Conservation (phyloP, 2,888 invertebrate species). For the Pollenia labialis region DNA sequence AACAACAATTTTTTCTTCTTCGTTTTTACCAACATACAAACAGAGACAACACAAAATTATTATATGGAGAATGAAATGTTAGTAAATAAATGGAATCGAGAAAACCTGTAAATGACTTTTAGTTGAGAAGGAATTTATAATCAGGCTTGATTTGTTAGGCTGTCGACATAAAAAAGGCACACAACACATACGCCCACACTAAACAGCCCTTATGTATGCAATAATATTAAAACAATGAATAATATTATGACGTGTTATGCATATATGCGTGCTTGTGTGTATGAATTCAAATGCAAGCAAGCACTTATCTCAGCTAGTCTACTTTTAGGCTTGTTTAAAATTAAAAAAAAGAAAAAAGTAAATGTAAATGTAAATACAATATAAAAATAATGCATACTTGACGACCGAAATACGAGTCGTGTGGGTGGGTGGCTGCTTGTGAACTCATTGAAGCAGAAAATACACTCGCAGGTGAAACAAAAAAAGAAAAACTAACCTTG, state of each 20-base stretch:
- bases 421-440: constrained; percentile 2
- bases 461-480: constrained; percentile 61
- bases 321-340: constrained; percentile 34
- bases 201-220: constrained; percentile 57
- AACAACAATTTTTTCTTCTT: constrained; percentile 19
- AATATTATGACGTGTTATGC: constrained; percentile 31
- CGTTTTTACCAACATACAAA: background rate
- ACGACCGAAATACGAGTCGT: background rate
- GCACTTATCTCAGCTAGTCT: constrained; percentile 28
- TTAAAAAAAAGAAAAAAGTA: background rate
- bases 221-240: constrained; percentile 66
- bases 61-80: constrained; percentile 10
- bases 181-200: background rate
- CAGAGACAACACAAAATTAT: background rate
- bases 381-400: constrained; percentile 19
- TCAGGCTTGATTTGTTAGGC: constrained; percentile 57
- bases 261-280: background rate
- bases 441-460: constrained; percentile 37
- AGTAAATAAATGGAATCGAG: constrained; percentile 15
- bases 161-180: constrained; percentile 34
- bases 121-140: constrained; percentile 26
- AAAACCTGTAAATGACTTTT: constrained; percentile 20
- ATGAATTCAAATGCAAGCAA: background rate
- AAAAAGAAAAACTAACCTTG: constrained; percentile 72
- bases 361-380: background rate